Percentiles rank a stretch among this genome's conserved stretches.
phyloP scores from a whole-genome alignment of 2,797 vertebrate genomes.

The Miichthys miiuy region DNA sequence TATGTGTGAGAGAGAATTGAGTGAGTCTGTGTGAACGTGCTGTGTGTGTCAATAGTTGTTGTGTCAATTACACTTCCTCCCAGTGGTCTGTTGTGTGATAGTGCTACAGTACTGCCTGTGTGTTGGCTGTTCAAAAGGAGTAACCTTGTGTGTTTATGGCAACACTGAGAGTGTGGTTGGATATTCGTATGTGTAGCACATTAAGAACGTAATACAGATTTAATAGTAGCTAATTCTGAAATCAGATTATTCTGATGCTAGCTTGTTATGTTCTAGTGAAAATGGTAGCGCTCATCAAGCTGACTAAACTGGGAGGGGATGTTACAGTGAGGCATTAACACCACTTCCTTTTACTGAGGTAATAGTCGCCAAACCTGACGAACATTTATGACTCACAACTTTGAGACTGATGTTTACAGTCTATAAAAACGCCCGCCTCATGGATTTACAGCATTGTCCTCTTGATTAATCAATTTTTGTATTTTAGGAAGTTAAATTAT shows the following conservation, averaged over 20 bases:
- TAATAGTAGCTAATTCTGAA: too few relatives aligned
- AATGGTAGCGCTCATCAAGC: conserved; percentile 3
- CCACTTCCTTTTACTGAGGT: conserved; percentile 54
- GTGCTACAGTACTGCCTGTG: not conserved
- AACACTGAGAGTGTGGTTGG: not conserved
- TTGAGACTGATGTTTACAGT: conserved; percentile 2
- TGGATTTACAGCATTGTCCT: not conserved
- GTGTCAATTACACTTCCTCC: conserved; percentile 57
- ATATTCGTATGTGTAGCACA: not conserved
- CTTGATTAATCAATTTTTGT: not conserved
- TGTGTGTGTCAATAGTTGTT: conserved; percentile 46
- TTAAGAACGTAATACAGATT: not conserved
- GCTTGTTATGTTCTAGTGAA: conserved; percentile 4
- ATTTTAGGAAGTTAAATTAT: not conserved
- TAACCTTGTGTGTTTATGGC: not conserved
- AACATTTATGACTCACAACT: not conserved
- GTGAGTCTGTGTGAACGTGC: conserved; percentile 31
- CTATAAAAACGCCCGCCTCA: not conserved
- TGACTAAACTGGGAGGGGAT: not conserved
- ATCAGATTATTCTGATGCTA: not conserved
- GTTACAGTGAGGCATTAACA: not conserved
- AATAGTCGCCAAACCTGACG: not conserved
- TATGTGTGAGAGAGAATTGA: conserved; percentile 25
- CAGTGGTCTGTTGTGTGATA: conserved; percentile 23
- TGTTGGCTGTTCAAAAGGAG: not conserved